phyloP scores from a whole-genome alignment of 1,140 invertebrate species.

The Leptinotarsa lineolata region DNA sequence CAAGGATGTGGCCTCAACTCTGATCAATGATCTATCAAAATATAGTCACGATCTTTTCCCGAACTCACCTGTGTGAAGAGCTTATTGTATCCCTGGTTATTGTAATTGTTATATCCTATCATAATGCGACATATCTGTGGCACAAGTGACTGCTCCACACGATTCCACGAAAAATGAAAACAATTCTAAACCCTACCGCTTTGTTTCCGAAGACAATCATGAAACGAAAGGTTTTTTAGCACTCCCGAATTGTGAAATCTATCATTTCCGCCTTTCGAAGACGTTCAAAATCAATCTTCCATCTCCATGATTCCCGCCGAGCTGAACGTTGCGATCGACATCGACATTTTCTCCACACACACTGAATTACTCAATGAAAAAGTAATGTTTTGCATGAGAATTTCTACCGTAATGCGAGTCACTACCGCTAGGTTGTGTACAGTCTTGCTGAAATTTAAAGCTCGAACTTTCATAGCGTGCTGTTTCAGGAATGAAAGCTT shows the following conservation, averaged over 20 bases:
- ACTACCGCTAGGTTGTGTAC: slow-evolving; percentile 45
- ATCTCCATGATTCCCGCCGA: neutral
- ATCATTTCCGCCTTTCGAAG: neutral
- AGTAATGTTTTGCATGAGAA: slow-evolving; percentile 39
- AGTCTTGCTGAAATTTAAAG: slow-evolving; percentile 29
- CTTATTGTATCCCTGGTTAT: slow-evolving; percentile 85
- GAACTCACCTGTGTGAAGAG: slow-evolving; percentile 80
- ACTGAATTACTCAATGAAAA: slow-evolving; percentile 17
- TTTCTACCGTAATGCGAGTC: slow-evolving; percentile 42
- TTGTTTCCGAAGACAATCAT: neutral
- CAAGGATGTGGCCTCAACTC: neutral
- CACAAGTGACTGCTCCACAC: neutral
- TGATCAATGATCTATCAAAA: neutral
- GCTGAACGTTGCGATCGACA: neutral
- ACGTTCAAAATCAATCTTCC: neutral
- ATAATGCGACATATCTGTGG: slow-evolving; percentile 57
- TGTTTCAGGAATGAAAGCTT: slow-evolving; percentile 25
- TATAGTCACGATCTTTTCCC: neutral
- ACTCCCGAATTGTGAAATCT: neutral
- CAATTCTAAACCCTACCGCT: neutral
- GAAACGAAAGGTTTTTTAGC: neutral
- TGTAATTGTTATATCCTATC: slow-evolving; percentile 80
- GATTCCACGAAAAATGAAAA: neutral
- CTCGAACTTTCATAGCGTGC: slow-evolving; percentile 23
- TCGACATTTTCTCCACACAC: neutral